Evolutionary conservation across 2,888 invertebrate genomes (phyloP), one percentile per base, ranked within the genome.

Genomic region (Euplexia lucipara): DNA sequence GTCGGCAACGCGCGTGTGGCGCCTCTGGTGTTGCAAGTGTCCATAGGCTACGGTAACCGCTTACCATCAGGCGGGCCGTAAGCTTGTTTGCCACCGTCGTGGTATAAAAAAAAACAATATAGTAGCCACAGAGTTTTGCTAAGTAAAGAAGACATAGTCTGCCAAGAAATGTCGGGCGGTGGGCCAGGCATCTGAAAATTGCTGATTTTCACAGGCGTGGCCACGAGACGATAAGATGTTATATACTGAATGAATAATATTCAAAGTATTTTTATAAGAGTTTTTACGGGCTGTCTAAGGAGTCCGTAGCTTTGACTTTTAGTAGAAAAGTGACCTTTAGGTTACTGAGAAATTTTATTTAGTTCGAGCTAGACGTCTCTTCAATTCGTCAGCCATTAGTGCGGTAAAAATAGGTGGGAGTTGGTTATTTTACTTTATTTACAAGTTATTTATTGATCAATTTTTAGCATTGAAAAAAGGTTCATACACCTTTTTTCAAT

Each of bases 91-190:
- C n/a, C n/a, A n/a, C n/a, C n/a, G n/a, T n/a, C n/a, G n/a, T n/a
- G n/a, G n/a, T n/a, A n/a, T n/a, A n/a, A n/a, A n/a, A n/a, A n/a
- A n/a, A n/a, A n/a, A n/a, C n/a, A n/a, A n/a, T n/a, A n/a, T n/a
- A n/a, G n/a, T n/a, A n/a, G 9, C 22, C 22, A 45, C 12, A 16
- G 20, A 63, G 34, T 56, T 42, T 42, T 48, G 32, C 37, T 61
- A 64, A 72, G 63, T 70, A 52, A 42, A 48, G 20, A 63, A 72
- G 39, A 54, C 49, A 37, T 0, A 7, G 10, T 16, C 34, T 73
- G 79, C 82, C 82, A 82, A 82, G 68, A 73, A 72, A 79, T 69
- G 34, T 39, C 52, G 78, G 82, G 79, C 82, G 47, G 0, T 16
- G 3, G 39, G 82, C 79, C 79, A 80, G 79, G 10, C 42, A 51